Conservation (phyloP, 92 coral and sea anemone genomes). For the Bergia sp. region DNA sequence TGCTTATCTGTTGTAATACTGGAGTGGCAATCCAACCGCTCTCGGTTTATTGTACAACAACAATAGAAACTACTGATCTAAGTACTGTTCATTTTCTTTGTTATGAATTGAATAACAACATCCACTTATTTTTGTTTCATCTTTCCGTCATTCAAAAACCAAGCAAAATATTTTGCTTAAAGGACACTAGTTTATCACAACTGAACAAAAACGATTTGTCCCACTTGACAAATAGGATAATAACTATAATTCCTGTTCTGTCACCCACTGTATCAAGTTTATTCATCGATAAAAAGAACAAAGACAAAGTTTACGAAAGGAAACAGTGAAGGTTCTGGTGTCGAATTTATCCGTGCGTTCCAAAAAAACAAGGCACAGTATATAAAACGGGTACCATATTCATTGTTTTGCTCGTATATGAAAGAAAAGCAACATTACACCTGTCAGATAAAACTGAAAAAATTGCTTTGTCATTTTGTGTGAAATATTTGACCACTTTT, state of each 20-base stretch:
- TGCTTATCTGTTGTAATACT: not conserved
- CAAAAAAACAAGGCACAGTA: constrained; percentile 16
- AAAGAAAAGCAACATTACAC: constrained; percentile 24
- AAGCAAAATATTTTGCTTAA: not conserved
- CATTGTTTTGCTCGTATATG: constrained; percentile 27
- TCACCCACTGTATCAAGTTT: constrained; percentile 16
- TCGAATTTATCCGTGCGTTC: constrained; percentile 11
- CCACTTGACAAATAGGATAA: constrained; percentile 14
- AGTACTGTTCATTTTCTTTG: not conserved
- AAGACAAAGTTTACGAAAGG: constrained; percentile 23
- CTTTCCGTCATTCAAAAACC: not conserved
- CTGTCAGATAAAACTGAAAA: constrained; percentile 20
- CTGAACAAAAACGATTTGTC: constrained; percentile 37
- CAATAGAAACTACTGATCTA: not conserved
- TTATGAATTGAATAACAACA: not conserved
- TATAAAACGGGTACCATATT: constrained; percentile 21
- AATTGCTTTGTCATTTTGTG: not conserved
- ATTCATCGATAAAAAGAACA: constrained; percentile 5
- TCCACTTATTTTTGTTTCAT: not conserved
- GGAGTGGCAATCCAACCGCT: not conserved
- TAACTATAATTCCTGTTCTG: constrained; percentile 22
- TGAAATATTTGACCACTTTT: not conserved
- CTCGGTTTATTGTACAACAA: not conserved
- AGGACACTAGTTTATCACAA: not conserved
- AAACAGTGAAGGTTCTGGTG: constrained; percentile 25